phyloP scores from a whole-genome alignment of 2,888 invertebrate genomes.

The Brachypalpus laphriformis region DNA sequence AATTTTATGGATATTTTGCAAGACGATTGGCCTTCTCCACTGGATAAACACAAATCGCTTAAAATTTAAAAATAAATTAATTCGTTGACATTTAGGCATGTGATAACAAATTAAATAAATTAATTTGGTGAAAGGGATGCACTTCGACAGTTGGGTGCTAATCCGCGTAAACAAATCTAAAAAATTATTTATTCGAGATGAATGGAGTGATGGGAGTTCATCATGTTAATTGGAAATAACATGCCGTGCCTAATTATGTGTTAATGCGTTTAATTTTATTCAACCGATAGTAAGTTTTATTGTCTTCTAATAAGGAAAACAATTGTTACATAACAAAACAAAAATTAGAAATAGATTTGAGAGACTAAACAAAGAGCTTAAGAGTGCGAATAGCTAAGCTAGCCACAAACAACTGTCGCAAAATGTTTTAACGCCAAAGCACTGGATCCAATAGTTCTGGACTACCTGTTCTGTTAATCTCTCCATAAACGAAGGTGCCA shows the following conservation, averaged over 20 bases:
- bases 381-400: no score
- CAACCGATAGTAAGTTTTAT: background rate
- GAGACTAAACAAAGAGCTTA: no score
- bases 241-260: background rate
- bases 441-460: no score
- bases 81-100: background rate
- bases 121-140: slow-evolving; percentile 4
- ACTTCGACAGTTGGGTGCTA: background rate
- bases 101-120: background rate
- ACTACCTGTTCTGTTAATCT: no score
- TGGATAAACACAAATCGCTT: background rate
- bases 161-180: background rate
- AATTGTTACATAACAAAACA: no score
- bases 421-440: no score
- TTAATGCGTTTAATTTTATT: background rate
- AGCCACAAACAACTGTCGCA: no score
- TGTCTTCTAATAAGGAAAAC: no score
- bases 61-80: background rate
- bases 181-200: background rate
- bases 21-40: background rate
- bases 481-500: no score
- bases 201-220: background rate
- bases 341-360: no score
- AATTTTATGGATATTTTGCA: slow-evolving; percentile 31
- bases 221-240: background rate